These are phyloP conservation scores for Tachypleus tridentatus DNA, from an alignment of 1,140 invertebrate genomes.

Conservation along the genomic window DNA sequence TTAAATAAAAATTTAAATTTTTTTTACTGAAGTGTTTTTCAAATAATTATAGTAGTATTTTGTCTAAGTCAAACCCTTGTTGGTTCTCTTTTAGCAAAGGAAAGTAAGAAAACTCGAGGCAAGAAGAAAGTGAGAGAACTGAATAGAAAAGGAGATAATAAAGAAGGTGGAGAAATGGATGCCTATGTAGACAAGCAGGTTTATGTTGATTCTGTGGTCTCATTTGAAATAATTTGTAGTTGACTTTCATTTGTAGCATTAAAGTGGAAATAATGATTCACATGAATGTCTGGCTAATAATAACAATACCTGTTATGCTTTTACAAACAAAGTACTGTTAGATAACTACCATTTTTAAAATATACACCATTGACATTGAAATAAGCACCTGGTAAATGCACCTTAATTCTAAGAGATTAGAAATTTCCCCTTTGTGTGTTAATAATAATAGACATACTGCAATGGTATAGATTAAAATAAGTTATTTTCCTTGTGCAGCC, in stretches of 20 bases:
- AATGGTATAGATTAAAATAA: too few relatives aligned
- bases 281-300: neutral
- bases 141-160: slow-evolving; percentile 14
- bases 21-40: too few relatives aligned
- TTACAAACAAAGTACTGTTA: slow-evolving; percentile 3
- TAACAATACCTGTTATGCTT: neutral
- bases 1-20: too few relatives aligned
- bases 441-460: too few relatives aligned
- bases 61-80: too few relatives aligned
- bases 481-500: too few relatives aligned
- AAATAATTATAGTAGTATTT: too few relatives aligned
- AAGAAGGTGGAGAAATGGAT: slow-evolving; percentile 19
- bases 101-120: too few relatives aligned
- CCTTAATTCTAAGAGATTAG: too few relatives aligned
- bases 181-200: slow-evolving; percentile 9
- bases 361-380: neutral
- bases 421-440: too few relatives aligned
- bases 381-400: too few relatives aligned
- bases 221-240: neutral
- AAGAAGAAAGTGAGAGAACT: slow-evolving; percentile 14
- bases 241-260: neutral
- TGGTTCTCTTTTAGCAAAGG: too few relatives aligned
- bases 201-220: neutral
- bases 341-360: slow-evolving; percentile 6
- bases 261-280: neutral